Base-by-base conservation (phyloP, 2,113 vertebrate species). In the Catharus bicknelli region DNA sequence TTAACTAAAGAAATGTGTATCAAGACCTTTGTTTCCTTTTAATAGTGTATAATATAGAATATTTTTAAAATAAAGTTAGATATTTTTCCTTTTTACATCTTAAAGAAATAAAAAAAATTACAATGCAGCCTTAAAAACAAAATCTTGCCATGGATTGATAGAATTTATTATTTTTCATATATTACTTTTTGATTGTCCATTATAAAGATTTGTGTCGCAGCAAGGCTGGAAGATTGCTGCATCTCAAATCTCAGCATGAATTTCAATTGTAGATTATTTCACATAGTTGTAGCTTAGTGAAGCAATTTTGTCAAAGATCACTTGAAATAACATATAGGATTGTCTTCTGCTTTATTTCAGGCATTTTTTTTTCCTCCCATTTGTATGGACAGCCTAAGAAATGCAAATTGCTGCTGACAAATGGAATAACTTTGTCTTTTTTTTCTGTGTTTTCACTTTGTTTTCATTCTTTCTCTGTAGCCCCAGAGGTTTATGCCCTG, bases 161-260 rank as follows among this genome's bases (percentile, higher is more conserved):
- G 9, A 13, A 30, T 80, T 83, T 70, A 27, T 19, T 29, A 15
- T 78, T 94, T 79, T 95, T 90, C 10, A 13, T 38, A 23, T 62
- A 77, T 16, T 59, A 51, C 27, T 83, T 13, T 77, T 53, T 36
- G 18, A 88, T 64, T 91, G 16, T 14, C 45, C 47, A 43, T 77
- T 86, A 66, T 59, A 20, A 95, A 90, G 68, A 84, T 78, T 38
- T 69, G 15, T 54, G 13, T 69, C 61, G 34, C 26, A 91, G 30
- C 17, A 51, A 81, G 50, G 10, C 53, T 87, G 47, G 59, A 83
- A 88, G 53, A 92, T 66, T 74, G 75, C 18, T 92, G 55, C 68
- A 81, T 53, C 79, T 90, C 23, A 83, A 93, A 86, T 8, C 23
- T 89, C 91, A 94, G 48, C 23, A 77, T 67, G 58, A 82, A 63